These are phyloP conservation scores for Orestias chungarensis DNA, from an alignment of 2,797 vertebrate genomes.

Conservation along the genomic window DNA sequence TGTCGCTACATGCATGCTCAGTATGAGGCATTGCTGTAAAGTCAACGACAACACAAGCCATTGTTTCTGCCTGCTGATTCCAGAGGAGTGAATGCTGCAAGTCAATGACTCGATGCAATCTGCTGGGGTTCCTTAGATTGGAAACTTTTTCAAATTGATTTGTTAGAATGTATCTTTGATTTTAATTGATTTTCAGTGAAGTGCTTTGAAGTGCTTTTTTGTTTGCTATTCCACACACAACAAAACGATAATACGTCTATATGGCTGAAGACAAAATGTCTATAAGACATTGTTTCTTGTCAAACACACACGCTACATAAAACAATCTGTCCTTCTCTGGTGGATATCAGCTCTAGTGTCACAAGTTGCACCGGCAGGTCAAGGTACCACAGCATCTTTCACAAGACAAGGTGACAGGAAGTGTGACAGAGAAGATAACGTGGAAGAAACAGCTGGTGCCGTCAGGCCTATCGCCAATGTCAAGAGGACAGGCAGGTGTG, in stretches of 20 bases:
- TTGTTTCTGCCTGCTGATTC: too few species aligned
- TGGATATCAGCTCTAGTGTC: conserved; percentile 48
- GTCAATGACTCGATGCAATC: too few species aligned
- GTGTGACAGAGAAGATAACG: conserved; percentile 52
- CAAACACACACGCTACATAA: conserved; percentile 10
- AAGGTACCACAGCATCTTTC: conserved; percentile 44
- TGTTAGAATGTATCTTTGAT: too few species aligned
- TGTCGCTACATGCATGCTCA: too few species aligned
- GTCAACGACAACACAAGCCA: too few species aligned
- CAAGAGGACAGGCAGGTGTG: conserved; percentile 52
- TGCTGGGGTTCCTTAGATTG: too few species aligned
- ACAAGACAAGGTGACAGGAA: conserved; percentile 40
- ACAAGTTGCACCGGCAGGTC: conserved; percentile 42
- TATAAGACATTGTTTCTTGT: conserved; percentile 30
- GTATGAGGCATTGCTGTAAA: too few species aligned
- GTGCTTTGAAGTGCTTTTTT: not conserved
- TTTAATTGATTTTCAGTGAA: too few species aligned
- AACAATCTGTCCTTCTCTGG: conserved; percentile 24
- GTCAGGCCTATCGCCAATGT: conserved; percentile 51
- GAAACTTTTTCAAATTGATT: too few species aligned
- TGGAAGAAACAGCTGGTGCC: conserved; percentile 67
- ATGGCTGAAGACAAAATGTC: not conserved
- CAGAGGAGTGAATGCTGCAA: too few species aligned
- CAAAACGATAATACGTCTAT: not conserved
- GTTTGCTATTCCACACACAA: not conserved